phyloP scores from a whole-genome alignment of 2,113 vertebrate genomes.

The Pteronura brasiliensis region DNA sequence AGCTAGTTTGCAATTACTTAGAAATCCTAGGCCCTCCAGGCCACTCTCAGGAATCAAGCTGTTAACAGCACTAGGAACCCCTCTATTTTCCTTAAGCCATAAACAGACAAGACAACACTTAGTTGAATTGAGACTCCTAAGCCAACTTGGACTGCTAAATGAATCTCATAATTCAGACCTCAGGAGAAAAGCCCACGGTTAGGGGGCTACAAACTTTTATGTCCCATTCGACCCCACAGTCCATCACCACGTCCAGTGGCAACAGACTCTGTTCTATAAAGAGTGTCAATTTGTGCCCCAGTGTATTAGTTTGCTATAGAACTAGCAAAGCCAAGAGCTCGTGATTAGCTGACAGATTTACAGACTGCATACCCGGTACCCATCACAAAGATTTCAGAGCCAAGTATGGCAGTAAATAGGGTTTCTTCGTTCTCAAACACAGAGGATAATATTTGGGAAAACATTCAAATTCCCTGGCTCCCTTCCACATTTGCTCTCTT shows the following conservation, averaged over 20 bases:
- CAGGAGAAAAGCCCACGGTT: not conserved
- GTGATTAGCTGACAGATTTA: constrained; percentile 54
- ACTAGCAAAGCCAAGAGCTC: constrained; percentile 30
- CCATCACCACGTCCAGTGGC: not conserved
- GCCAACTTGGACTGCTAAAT: not conserved
- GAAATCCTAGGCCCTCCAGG: not conserved
- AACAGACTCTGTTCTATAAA: not conserved
- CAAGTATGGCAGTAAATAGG: constrained; percentile 43
- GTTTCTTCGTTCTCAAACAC: constrained; percentile 63
- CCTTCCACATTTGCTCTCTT: constrained; percentile 37
- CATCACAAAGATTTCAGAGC: constrained; percentile 36
- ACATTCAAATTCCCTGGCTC: constrained; percentile 21
- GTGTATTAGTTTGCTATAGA: constrained; percentile 22
- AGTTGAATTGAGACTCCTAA: constrained; percentile 5
- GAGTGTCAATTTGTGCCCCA: not conserved
- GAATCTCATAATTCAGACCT: not conserved
- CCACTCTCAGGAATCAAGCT: not conserved
- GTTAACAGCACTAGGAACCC: not conserved
- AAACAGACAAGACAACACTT: not conserved
- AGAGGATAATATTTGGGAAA: constrained; percentile 49
- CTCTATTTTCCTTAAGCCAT: not conserved
- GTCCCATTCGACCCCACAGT: not conserved
- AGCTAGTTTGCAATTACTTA: not conserved
- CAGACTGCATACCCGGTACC: not conserved
- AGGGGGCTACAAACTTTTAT: not conserved